Evolutionary conservation across 2,797 vertebrate genomes (phyloP), one percentile per base, ranked within the genome.

Genomic region (Syncerus caffer): DNA sequence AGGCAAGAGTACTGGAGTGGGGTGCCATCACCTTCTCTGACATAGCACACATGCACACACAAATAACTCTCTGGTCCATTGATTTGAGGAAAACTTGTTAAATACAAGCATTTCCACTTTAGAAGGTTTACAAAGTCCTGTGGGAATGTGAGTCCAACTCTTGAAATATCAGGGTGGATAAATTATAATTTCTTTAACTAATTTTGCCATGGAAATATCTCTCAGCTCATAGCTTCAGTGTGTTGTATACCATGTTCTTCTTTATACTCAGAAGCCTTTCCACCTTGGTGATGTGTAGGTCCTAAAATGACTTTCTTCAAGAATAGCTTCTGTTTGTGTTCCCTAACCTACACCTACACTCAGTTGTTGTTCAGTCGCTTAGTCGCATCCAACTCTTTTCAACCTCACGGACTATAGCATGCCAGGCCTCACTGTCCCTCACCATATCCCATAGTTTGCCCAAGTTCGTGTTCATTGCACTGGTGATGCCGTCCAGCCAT

Each of bases 361-460:
- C 34, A 23, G 19, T 23, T 38, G 34, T 38, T 71, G 67, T 38
- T 71, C 1, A 13, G 19, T 23, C 1, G 0, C 34, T 71, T 71
- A 13, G 67, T 38, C 0, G 1, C 0, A 0, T 38, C 3, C 0
- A 0, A 38, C 19, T 71, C 19, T 71, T 71, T 71, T 71, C 67
- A 71, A 71, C 34, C 10, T 71, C 34, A 38, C 0, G 6, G 34
- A 71, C 11, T 38, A 6, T 12, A 23, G 67, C 5, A 13, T 23
- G 19, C 34, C 34, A 6, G 34, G 10, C 5, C 67, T 38, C 67
- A 13, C 5, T 7, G 34, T 6, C 67, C 34, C 34, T 7, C 34
- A 38, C 19, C 34, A 7, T 71, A 23, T 23, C 67, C 67, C 67
- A 23, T 23, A 38, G 34, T 71, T 71, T 71, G 67, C 19, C 19